phyloP scores from a whole-genome alignment of 2,888 invertebrate genomes.

The Venusia cambrica region DNA sequence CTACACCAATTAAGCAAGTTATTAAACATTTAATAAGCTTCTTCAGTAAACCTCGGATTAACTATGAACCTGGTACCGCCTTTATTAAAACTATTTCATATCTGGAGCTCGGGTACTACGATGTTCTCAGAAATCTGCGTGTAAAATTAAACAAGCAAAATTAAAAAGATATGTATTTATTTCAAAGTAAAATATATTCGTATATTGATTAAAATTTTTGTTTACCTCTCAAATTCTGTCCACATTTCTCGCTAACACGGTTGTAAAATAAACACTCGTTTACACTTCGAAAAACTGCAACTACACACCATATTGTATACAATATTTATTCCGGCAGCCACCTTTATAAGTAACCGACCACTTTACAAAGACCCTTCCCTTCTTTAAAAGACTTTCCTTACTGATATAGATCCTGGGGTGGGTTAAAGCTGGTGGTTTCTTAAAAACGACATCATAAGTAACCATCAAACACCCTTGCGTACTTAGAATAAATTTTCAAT shows the following conservation, averaged over 20 bases:
- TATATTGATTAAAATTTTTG: no score
- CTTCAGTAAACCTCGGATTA: slow-evolving; percentile 2
- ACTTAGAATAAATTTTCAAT: slow-evolving; percentile 79
- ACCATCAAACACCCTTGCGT: slow-evolving; percentile 66
- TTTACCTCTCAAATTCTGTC: slow-evolving; percentile 39
- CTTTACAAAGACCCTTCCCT: slow-evolving; percentile 33
- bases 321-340: slow-evolving; percentile 54
- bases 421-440: slow-evolving; percentile 42
- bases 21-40: slow-evolving; percentile 10
- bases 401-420: slow-evolving; percentile 31
- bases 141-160: slow-evolving; percentile 8
- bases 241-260: slow-evolving; percentile 62
- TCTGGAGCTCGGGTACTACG: no score
- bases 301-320: slow-evolving; percentile 58
- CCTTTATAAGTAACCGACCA: slow-evolving; percentile 40
- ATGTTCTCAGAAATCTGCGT: no score
- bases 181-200: no score
- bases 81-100: slow-evolving; percentile 8
- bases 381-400: slow-evolving; percentile 11
- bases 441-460: slow-evolving; percentile 64
- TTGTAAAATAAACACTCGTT: slow-evolving; percentile 68
- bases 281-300: slow-evolving; percentile 63
- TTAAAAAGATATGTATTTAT: no score
- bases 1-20: no score
- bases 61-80: neutral